Base-by-base conservation (phyloP, 2,888 invertebrate genomes). In the Hyalella azteca region DNA sequence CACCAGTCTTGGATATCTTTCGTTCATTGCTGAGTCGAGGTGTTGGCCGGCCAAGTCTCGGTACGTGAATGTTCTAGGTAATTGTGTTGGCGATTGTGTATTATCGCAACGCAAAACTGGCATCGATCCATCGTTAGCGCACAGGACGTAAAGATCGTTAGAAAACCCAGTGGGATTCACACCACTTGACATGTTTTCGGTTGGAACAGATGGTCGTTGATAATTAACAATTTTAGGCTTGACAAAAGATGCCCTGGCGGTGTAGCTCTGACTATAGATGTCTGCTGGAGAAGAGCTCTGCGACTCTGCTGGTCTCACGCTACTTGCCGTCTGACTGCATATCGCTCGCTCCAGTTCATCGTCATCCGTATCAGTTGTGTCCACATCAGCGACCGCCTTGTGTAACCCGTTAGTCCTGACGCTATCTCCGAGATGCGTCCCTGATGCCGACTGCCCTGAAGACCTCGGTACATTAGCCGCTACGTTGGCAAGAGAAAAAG, bases 281-380 rank as follows among this genome's bases (percentile, higher is more conserved):
- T 66, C 66, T 7, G 15, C 36, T 7, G 36, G n/a, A 36, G 66
- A 36, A n/a, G 36, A 19, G 36, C 66, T 13, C 36, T 36, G 15
- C 3, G 36, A 36, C 39, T 19, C 66, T 36, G 22, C 66, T n/a
- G 22, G 36, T 15, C 36, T 36, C 29, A 32, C 19, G 7, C 66
- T 5, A n/a, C 19, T 36, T 29, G 36, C 39, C 39, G 36, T 66
- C 66, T 66, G 66, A 66, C 29, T 13, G 26, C 4, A 32, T 19
- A 5, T 32, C 36, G 66, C 66, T 36, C 9, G 19, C 0, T 66
- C 66, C 19, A 19, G 66, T 36, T 36, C 66, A 29, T 66, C 66
- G 13, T 66, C 66, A 13, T 66, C 66, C 36, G 66, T 66, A 66
- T 66, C 66, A 66, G 66, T 66, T 36, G 39, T 66, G 66, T 66